Evolutionary conservation across 2,113 vertebrate genomes (phyloP).

Genomic region (Raphicerus campestris): DNA sequence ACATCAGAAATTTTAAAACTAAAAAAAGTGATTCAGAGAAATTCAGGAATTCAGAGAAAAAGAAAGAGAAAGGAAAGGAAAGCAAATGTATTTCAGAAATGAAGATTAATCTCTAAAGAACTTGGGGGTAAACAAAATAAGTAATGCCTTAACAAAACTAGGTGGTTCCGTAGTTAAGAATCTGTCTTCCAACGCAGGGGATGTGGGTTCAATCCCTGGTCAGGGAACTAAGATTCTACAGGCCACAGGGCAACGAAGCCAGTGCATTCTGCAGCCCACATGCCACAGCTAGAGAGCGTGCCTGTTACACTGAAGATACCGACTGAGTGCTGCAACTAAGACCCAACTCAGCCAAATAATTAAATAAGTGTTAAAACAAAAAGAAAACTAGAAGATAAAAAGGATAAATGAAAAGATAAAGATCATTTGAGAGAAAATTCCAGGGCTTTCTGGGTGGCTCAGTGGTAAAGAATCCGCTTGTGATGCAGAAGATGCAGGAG

Average conservation of each 20-base stretch:
- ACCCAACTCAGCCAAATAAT: not conserved
- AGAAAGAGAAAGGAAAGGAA: not conserved
- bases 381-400: not conserved
- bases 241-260: not conserved
- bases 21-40: not conserved
- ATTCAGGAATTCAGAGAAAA: not conserved
- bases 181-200: not conserved
- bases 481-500: not conserved
- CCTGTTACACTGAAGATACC: too few species aligned
- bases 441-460: not conserved
- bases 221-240: not conserved
- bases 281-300: not conserved
- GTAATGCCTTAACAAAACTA: not conserved
- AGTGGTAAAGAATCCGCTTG: not conserved
- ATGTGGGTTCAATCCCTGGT: not conserved
- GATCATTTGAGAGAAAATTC: not conserved
- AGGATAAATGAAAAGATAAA: not conserved
- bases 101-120: not conserved
- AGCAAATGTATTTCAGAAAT: not conserved
- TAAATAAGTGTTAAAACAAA: not conserved
- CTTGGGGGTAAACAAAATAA: not conserved
- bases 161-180: not conserved
- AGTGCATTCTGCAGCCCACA: not conserved
- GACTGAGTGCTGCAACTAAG: not conserved
- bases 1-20: not conserved